Evolutionary conservation across 2,113 vertebrate genomes (phyloP), one percentile per base, ranked within the genome.

Genomic region (Herpetotheres cachinnans): DNA sequence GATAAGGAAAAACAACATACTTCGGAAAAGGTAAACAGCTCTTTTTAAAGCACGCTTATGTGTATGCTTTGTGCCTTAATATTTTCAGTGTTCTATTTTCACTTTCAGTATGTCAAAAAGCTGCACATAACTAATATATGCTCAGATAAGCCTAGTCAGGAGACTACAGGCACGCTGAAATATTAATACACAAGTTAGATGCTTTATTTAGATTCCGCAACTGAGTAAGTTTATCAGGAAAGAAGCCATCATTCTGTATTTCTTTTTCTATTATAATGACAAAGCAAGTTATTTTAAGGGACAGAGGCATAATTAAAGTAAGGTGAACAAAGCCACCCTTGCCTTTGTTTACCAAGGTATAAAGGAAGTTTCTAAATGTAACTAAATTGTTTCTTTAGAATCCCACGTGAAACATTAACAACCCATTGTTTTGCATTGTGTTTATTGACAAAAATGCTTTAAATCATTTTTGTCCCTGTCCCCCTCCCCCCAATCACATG

Each of bases 311-410:
- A 95, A 92, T 89, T 86, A 94, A 85, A 94, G 82, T 46, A 96
- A 93, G 81, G 82, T 95, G 93, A 86, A 96, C 89, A 95, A 96
- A 95, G 77, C 61, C 91, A 96, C 73, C 73, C 89, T 46, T 76
- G 89, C 76, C 74, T 93, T 95, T 97, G 94, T 96, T 96, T 97
- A 95, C 70, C 54, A 85, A 94, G 82, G 87, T 95, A 94, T 77
- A 95, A 97, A 94, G 91, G 94, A 97, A 97, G 96, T 95, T 95
- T 91, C 93, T 88, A 95, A 93, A 97, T 88, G 74, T 87, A 96
- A 93, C 91, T 93, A 89, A 78, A 96, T 90, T 93, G 86, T 89
- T 95, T 93, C 91, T 95, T 86, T 93, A 58, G 70, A 97, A 96
- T 95, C 94, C 94, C 94, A 93, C 2, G 38, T 90, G 91, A 95